A percentile compares a stretch with the other conserved stretches of the same genome.
These are phyloP conservation scores for Uropsilus gracilis DNA, from an alignment of 2,113 vertebrate genomes.

Conservation along the genomic window DNA sequence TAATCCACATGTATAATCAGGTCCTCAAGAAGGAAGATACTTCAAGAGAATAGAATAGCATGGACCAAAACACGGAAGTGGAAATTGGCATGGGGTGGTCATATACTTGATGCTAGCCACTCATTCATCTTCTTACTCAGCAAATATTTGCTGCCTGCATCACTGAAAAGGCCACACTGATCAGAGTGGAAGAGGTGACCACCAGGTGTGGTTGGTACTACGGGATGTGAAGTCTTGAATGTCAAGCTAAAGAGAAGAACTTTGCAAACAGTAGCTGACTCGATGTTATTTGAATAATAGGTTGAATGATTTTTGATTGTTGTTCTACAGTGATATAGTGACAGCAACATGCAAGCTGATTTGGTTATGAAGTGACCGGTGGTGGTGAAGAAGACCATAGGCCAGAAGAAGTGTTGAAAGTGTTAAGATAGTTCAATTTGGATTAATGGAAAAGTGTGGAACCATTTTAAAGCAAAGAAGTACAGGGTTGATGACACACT, in stretches of 20 bases:
- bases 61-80: not conserved
- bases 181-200: not conserved
- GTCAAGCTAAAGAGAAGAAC: not conserved
- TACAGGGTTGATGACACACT: not conserved
- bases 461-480: not conserved
- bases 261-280: not conserved
- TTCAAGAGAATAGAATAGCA: no score
- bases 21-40: not conserved
- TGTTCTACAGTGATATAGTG: not conserved
- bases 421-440: not conserved
- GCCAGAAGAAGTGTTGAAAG: not conserved
- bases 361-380: not conserved
- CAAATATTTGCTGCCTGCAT: not conserved
- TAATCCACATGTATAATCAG: not conserved
- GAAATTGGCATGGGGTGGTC: not conserved
- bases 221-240: not conserved
- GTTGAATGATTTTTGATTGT: constrained; percentile 12
- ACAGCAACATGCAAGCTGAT: not conserved
- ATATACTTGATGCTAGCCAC: not conserved
- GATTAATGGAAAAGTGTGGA: not conserved
- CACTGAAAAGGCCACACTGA: not conserved
- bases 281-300: not conserved
- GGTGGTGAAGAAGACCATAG: not conserved
- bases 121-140: not conserved
- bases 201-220: not conserved